Conservation (phyloP, 2,888 invertebrate genomes). For the Apeira syringaria region DNA sequence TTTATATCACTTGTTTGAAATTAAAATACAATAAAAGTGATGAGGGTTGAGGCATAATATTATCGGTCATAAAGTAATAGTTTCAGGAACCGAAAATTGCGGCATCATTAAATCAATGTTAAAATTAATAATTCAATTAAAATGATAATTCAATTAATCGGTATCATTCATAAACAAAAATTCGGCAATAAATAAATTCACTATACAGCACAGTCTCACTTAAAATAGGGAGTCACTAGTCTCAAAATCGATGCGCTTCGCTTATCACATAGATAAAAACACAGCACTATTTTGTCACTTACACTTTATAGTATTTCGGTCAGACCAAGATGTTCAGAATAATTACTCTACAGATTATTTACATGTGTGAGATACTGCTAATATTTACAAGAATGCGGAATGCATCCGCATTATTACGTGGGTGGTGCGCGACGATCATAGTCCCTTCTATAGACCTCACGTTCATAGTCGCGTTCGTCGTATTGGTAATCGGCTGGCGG, state of each 20-base stretch:
- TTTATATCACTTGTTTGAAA: slow-evolving; percentile 72
- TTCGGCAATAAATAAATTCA: slow-evolving; percentile 79
- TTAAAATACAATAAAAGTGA: slow-evolving; percentile 53
- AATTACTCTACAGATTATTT: slow-evolving; percentile 60
- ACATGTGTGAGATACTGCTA: slow-evolving; percentile 56
- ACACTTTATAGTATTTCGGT: slow-evolving; percentile 67
- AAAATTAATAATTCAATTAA: slow-evolving; percentile 53
- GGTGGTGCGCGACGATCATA: slow-evolving; percentile 87
- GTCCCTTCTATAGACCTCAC: slow-evolving; percentile 85
- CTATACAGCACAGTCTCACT: slow-evolving; percentile 78
- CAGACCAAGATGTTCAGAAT: slow-evolving; percentile 61
- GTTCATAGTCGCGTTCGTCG: slow-evolving; percentile 80
- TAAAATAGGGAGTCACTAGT: slow-evolving; percentile 66
- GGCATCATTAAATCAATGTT: slow-evolving; percentile 71
- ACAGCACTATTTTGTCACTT: slow-evolving; percentile 82
- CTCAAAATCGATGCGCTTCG: slow-evolving; percentile 65
- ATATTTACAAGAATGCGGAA: slow-evolving; percentile 61
- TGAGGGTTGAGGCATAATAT: slow-evolving; percentile 66
- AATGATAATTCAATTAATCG: slow-evolving; percentile 61
- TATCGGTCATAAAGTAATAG: slow-evolving; percentile 57
- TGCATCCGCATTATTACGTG: slow-evolving; percentile 47
- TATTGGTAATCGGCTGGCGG: slow-evolving; percentile 79
- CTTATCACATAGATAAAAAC: slow-evolving; percentile 80
- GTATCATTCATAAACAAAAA: slow-evolving; percentile 74
- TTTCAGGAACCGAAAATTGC: slow-evolving; percentile 37